Conservation (phyloP, 1,140 invertebrate species). For the Luehdorfia chinensis region DNA sequence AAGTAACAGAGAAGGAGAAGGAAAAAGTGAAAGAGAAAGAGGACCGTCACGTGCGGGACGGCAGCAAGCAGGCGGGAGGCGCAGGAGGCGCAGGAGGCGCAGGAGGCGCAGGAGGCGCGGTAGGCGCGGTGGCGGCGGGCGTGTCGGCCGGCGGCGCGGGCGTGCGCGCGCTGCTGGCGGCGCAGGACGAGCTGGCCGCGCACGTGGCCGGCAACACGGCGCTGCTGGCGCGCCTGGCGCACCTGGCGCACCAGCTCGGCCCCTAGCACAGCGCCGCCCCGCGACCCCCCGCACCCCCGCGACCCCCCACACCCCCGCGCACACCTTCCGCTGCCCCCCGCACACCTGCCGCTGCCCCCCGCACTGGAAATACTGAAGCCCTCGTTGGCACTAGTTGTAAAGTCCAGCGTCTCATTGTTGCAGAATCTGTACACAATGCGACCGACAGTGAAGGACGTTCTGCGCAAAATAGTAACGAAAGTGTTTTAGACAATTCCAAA, state of each 20-base stretch:
- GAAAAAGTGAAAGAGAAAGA: slow-evolving; percentile 16
- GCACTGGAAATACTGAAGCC: too few relatives aligned
- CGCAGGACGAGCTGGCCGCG: slow-evolving; percentile 42
- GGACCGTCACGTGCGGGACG: too few relatives aligned
- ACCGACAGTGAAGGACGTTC: too few relatives aligned
- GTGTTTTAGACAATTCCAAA: too few relatives aligned
- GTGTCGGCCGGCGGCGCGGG: slow-evolving; percentile 34
- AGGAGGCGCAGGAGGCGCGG: slow-evolving; percentile 1
- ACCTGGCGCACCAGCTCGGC: slow-evolving; percentile 27
- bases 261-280: slow-evolving; percentile 35
- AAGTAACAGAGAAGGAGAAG: slow-evolving; percentile 10
- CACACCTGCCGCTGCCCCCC: too few relatives aligned
- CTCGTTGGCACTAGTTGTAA: too few relatives aligned
- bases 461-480: too few relatives aligned
- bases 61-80: not conserved
- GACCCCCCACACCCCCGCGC: too few relatives aligned
- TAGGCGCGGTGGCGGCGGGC: slow-evolving; percentile 14
- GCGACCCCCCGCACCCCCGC: not conserved
- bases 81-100: not conserved
- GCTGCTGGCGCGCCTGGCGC: slow-evolving; percentile 40
- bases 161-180: slow-evolving; percentile 44
- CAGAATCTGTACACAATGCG: too few relatives aligned
- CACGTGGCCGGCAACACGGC: slow-evolving; percentile 36
- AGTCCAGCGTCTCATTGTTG: too few relatives aligned
- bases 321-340: too few relatives aligned